Conservation (phyloP, 2,113 vertebrate genomes). For the Amphiprion ocellaris region DNA sequence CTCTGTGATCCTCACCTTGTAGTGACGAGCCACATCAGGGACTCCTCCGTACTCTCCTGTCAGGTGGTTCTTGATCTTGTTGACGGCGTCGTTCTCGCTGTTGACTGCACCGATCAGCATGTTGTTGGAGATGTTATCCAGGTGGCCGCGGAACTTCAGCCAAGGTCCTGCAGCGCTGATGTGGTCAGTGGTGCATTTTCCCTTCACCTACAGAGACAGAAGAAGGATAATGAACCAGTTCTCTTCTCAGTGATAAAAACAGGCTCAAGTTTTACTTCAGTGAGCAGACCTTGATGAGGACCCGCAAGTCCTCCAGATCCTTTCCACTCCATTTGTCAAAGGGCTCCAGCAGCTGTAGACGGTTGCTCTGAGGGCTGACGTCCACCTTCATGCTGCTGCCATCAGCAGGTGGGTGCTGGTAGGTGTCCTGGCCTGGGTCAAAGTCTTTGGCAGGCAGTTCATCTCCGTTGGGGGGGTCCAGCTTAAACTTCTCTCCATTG, state of each 20-base stretch:
- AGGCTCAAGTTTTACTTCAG: not conserved
- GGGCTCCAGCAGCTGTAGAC: constrained; percentile 95
- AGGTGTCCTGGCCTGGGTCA: constrained; percentile 97
- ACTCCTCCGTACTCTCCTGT: constrained; percentile 93
- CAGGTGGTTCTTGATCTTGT: constrained; percentile 91
- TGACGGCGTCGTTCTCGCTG: constrained; percentile 92
- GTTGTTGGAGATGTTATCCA: constrained; percentile 99
- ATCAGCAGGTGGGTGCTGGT: constrained; percentile 93
- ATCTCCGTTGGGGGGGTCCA: constrained; percentile 91
- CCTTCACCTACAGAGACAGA: constrained; percentile 89
- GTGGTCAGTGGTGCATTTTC: constrained; percentile 98
- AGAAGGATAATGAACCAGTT: not conserved
- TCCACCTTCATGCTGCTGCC: constrained; percentile 85
- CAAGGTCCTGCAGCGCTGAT: constrained; percentile 97
- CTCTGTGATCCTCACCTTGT: constrained; percentile 88
- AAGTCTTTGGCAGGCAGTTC: constrained; percentile 93
- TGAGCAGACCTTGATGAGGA: constrained; percentile 93
- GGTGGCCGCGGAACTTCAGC: constrained; percentile 98
- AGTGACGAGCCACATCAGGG: constrained; percentile 95
- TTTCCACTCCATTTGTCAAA: constrained; percentile 93
- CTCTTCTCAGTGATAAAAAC: not conserved
- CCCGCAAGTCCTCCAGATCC: constrained; percentile 91
- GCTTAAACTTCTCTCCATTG: constrained; percentile 94
- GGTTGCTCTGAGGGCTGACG: constrained; percentile 93
- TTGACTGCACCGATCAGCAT: constrained; percentile 96